These are phyloP conservation scores for Amazona vittata DNA, from an alignment of 2,113 vertebrate species.

Conservation along the genomic window DNA sequence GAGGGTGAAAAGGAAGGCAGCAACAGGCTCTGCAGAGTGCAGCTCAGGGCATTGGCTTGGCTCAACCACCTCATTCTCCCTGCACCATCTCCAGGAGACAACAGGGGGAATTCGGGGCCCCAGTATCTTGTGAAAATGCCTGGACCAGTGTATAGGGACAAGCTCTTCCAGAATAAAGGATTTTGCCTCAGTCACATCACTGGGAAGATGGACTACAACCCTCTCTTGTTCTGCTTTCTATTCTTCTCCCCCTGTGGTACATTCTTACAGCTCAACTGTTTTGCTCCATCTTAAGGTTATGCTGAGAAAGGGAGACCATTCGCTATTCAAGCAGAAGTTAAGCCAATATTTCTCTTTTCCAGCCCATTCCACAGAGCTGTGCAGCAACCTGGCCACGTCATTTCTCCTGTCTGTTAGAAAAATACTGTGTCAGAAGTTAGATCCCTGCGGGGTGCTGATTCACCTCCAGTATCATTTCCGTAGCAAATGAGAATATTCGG, in stretches of 20 bases:
- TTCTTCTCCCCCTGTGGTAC: background rate
- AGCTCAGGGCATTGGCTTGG: background rate
- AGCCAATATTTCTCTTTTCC: background rate
- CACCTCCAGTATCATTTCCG: background rate
- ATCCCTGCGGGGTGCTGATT: background rate
- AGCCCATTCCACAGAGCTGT: background rate
- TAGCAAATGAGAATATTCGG: background rate
- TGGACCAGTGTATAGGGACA: rapidly evolving
- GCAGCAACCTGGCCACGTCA: background rate
- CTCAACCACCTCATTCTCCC: background rate
- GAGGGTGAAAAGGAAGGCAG: background rate
- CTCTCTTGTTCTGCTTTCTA: background rate
- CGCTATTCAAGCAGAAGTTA: background rate
- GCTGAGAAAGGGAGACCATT: background rate
- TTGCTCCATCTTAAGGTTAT: constrained; percentile 12
- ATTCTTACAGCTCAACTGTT: background rate
- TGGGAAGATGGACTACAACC: background rate
- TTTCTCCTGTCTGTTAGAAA: background rate
- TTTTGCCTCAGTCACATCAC: background rate
- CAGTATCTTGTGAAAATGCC: background rate
- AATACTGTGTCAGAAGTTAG: background rate
- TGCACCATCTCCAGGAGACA: background rate
- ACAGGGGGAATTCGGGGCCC: background rate
- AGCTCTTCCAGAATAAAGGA: background rate
- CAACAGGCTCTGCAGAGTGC: background rate